Base-by-base conservation (phyloP, 2,797 vertebrate species). In the Anabas testudineus region DNA sequence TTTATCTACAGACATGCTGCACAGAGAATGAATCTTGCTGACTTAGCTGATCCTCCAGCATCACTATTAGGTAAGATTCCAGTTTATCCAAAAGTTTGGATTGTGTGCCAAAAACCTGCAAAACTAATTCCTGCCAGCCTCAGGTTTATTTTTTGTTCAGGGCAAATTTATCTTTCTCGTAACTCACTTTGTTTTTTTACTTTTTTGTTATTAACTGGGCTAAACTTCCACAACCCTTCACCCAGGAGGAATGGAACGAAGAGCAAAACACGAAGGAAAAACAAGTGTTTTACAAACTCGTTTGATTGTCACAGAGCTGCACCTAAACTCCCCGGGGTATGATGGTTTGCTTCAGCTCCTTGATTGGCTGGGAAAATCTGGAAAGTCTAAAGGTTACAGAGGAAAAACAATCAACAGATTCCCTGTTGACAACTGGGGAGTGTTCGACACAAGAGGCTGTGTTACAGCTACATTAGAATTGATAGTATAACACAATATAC, bases 331-430 rank as follows among this genome's bases (percentile, higher is more conserved):
- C 46, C 51, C 10, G 37, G 43, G 49, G 52, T 16, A 1, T 30
- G 21, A 24, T 41, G 47, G 43, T 64, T 75, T 64, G 52, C n/a
- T 67, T 14, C 14, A 46, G 60, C 65, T 53, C 18, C 22, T 19
- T n/a, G 1, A 60, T 42, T 2, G 26, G 26, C 42, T 48, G 43
- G 16, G 59, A 55, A 67, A 34, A 57, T 41, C 22, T 19, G 65
- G 16, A 41, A 16, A 39, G 37, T 15, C 3, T 39, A 10, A 13
- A 39, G 37, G 37, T 39, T 16, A 39, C 37, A 42, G 41, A 42
- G 16, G 18, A 16, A 39, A 39, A 30, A 30, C 28, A 30, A 30
- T 7, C 28, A 13, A 12, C 34, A 36, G 34, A 36, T 36, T 36
- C 10, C 12, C 34, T 36, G 34, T 36, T 36, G 36, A 36, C 34